Evolutionary conservation across 1,140 invertebrate species (phyloP).

Genomic region (Anagrus nilaparvatae): DNA sequence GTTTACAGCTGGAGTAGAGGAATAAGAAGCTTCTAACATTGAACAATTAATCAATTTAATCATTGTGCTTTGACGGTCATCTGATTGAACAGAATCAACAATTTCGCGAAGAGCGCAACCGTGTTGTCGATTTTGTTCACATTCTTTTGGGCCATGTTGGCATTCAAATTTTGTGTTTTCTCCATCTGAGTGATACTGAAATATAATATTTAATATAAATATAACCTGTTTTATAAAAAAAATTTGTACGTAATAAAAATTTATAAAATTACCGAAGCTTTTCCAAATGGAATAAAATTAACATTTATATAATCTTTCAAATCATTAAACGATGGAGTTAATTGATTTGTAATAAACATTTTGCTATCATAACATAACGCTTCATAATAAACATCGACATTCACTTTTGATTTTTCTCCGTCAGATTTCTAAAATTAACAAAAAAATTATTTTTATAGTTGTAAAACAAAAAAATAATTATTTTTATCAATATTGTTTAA

Average conservation of each 20-base stretch:
- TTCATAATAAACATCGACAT: slow-evolving; percentile 61
- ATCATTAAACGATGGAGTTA: slow-evolving; percentile 20
- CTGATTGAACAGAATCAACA: slow-evolving; percentile 23
- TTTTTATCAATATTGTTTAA: too few relatives aligned
- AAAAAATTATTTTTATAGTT: too few relatives aligned
- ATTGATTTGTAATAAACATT: slow-evolving; percentile 50
- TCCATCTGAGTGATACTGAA: too few relatives aligned
- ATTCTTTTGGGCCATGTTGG: slow-evolving; percentile 57
- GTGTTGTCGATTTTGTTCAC: slow-evolving; percentile 54
- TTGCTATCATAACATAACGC: slow-evolving; percentile 68
- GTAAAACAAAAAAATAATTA: too few relatives aligned
- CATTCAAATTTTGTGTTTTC: slow-evolving; percentile 42
- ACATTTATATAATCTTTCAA: slow-evolving; percentile 25
- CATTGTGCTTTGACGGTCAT: slow-evolving; percentile 29
- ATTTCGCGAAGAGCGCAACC: slow-evolving; percentile 47
- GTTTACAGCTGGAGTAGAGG: not conserved
- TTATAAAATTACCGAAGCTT: slow-evolving; percentile 50
- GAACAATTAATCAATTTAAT: not conserved
- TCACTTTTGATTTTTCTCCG: too few relatives aligned
- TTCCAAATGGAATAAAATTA: slow-evolving; percentile 56
- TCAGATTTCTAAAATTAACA: too few relatives aligned
- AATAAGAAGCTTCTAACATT: not conserved
- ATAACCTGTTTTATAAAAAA: not conserved
- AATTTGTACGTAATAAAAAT: not conserved
- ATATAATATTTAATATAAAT: slow-evolving; percentile 1